These are phyloP conservation scores for Physella acuta DNA, from an alignment of 1,140 invertebrate genomes.

Conservation along the genomic window DNA sequence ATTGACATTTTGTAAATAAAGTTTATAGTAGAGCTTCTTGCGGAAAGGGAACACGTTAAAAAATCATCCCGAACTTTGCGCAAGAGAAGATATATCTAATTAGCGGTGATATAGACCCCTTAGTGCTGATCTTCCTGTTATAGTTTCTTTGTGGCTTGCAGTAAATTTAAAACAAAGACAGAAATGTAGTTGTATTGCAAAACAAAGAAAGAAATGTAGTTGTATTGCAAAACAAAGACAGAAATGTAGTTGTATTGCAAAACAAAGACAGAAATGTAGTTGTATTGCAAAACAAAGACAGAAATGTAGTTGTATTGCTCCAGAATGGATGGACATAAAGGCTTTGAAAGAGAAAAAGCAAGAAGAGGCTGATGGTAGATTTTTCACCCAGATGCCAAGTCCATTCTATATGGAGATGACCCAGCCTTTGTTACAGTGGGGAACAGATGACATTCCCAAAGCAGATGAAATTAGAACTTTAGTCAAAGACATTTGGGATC, in stretches of 20 bases:
- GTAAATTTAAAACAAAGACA: conserved; percentile 85
- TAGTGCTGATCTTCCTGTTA: conserved; percentile 74
- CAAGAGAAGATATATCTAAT: conserved; percentile 69
- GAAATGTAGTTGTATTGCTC: conserved; percentile 86
- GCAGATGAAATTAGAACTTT: conserved; percentile 83
- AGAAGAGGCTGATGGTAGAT: conserved; percentile 68
- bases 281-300: too few relatives aligned
- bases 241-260: too few relatives aligned
- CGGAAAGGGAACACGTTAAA: conserved; percentile 81
- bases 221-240: too few relatives aligned
- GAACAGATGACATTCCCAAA: conserved; percentile 57
- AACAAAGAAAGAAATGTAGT: too few relatives aligned
- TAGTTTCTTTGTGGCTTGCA: conserved; percentile 91
- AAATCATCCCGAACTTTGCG: conserved; percentile 90
- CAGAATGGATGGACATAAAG: conserved; percentile 90
- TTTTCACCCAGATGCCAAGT: conserved; percentile 88
- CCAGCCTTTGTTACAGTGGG: conserved; percentile 70
- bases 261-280: too few relatives aligned
- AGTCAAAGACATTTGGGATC: conserved; percentile 95
- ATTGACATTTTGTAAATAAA: too few relatives aligned
- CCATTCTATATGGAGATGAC: conserved; percentile 90
- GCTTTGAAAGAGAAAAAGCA: conserved; percentile 79
- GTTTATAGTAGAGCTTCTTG: conserved; percentile 88
- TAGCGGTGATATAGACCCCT: conserved; percentile 70
- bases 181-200: too few relatives aligned